Base-by-base conservation (phyloP, 2,888 invertebrate genomes). In the Conops quadrifasciatus region DNA sequence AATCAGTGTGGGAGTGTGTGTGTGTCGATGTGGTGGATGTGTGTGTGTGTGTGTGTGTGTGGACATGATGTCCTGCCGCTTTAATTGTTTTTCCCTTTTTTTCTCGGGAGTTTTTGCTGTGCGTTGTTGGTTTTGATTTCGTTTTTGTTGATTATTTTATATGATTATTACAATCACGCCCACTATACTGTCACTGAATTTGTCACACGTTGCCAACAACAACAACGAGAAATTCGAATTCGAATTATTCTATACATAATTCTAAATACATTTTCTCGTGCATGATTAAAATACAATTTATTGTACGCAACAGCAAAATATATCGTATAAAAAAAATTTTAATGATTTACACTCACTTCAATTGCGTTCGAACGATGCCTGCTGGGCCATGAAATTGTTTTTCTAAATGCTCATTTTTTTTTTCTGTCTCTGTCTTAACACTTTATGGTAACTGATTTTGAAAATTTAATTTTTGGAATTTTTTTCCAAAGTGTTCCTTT, bases 261-360 rank as follows among this genome's bases (percentile, higher is more conserved):
- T n/a, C n/a, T n/a, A n/a, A n/a, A n/a, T n/a, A n/a, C n/a, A n/a
- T n/a, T n/a, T n/a, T n/a, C n/a, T n/a, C n/a, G n/a, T n/a, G n/a
- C n/a, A n/a, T n/a, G n/a, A n/a, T n/a, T n/a, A n/a, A n/a, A n/a
- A n/a, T n/a, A n/a, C n/a, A n/a, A n/a, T n/a, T n/a, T n/a, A n/a
- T n/a, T n/a, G n/a, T n/a, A n/a, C n/a, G n/a, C n/a, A 36, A 36
- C 36, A 36, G 9, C 5, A 36, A 36, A 4, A 36, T 7, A 4
- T 9, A 36, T 9, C 36, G 36, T 36, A 36, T 7, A 36, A 36
- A 4, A 9, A 36, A 63, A 47, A 47, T 62, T 26, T 47, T 45
- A 63, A 45, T 63, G 26, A 47, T 47, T 63, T 47, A 13, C 21
- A 26, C 26, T 63, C 63, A 16, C 13, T 63, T 47, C 63, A 26